Evolutionary conservation across 2,113 vertebrate genomes (phyloP).

Genomic region (Cochlearius cochlearius): DNA sequence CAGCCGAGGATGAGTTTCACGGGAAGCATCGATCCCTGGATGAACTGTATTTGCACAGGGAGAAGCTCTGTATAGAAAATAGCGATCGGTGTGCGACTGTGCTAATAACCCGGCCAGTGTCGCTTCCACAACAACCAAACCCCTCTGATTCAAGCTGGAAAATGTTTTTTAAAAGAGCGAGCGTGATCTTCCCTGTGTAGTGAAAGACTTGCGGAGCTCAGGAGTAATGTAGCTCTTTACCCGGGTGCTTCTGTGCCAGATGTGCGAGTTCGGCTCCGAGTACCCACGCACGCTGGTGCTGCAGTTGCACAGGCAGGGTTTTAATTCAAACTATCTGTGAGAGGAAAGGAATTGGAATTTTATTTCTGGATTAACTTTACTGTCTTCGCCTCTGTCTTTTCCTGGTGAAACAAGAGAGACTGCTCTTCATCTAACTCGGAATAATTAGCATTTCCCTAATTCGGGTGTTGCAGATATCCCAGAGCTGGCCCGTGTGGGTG

Average conservation of each 20-base stretch:
- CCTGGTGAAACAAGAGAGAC: not conserved
- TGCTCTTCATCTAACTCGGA: not conserved
- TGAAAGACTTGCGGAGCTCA: not conserved
- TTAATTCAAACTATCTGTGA: not conserved
- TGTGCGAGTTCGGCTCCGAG: not conserved
- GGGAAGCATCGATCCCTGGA: not conserved
- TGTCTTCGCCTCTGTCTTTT: not conserved
- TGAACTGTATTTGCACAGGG: not conserved
- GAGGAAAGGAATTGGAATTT: not conserved
- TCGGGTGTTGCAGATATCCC: not conserved
- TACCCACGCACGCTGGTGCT: rapidly evolving
- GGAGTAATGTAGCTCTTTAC: not conserved
- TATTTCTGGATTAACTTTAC: not conserved
- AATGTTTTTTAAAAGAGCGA: rapidly evolving
- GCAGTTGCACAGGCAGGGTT: not conserved
- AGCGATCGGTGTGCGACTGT: not conserved
- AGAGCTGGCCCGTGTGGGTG: not conserved
- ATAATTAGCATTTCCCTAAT: not conserved
- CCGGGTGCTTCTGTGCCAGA: not conserved
- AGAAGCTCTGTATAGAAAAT: not conserved
- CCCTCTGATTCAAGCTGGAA: not conserved
- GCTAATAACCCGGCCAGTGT: not conserved
- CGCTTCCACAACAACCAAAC: not conserved
- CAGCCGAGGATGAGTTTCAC: not conserved
- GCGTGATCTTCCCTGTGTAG: rapidly evolving